A percentile compares a stretch with the other conserved stretches of the same genome.
Evolutionary conservation across 2,113 vertebrate genomes (phyloP).

Genomic region (Pardalotus punctatus): DNA sequence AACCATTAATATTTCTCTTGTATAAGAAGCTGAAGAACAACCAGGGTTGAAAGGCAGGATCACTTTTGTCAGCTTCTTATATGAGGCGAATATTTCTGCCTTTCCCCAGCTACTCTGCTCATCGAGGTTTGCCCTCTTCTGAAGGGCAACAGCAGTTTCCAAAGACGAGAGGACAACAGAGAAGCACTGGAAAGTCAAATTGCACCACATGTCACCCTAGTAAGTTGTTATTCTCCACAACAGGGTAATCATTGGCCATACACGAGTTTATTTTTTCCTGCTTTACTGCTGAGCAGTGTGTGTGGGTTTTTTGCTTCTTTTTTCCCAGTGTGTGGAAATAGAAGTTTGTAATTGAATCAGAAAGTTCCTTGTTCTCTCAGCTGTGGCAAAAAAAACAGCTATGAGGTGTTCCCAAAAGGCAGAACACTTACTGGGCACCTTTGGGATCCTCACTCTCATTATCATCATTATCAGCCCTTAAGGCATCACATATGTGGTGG

Average conservation of each 20-base stretch:
- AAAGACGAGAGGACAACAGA: neutral
- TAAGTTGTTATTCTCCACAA: neutral
- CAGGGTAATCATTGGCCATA: neutral
- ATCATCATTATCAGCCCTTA: too few relatives aligned
- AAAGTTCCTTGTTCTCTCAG: neutral
- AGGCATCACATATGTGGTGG: accelerated
- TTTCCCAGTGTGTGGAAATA: neutral
- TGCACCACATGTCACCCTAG: neutral
- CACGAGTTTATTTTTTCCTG: neutral
- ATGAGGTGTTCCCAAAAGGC: neutral
- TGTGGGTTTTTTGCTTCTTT: accelerated
- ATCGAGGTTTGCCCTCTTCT: neutral
- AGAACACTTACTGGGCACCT: neutral
- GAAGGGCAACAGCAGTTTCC: neutral
- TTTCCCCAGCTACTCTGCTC: neutral
- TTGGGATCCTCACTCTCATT: neutral
- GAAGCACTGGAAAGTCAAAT: neutral
- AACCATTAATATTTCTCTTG: neutral
- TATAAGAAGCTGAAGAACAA: neutral
- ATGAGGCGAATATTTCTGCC: neutral
- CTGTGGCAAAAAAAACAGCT: neutral
- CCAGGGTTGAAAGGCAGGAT: neutral
- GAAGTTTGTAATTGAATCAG: neutral
- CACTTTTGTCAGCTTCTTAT: neutral
- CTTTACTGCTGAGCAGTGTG: neutral